A percentile compares a stretch with the other conserved stretches of the same genome.
Conservation (phyloP, 2,797 vertebrate species). For the Trichosurus vulpecula region DNA sequence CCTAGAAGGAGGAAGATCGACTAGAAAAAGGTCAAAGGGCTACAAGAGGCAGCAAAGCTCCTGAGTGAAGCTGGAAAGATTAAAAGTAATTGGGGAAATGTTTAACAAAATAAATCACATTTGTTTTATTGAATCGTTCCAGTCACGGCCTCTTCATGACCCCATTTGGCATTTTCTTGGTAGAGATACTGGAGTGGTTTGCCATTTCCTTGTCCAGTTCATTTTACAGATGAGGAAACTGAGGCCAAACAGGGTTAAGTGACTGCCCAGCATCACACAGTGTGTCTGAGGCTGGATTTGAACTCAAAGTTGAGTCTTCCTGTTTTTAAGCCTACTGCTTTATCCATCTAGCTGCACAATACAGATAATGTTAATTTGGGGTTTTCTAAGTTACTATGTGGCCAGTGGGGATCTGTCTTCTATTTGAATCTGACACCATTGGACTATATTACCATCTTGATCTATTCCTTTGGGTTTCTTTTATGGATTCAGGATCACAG, state of each 20-base stretch:
- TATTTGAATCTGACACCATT: too few relatives aligned
- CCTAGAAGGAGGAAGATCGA: neutral
- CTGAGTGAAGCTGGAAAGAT: neutral
- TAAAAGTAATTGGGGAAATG: neutral
- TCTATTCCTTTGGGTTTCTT: too few relatives aligned
- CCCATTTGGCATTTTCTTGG: neutral
- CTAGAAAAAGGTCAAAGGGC: neutral
- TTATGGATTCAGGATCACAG: too few relatives aligned
- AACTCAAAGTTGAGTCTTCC: neutral
- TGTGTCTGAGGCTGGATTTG: neutral
- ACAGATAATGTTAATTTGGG: too few relatives aligned
- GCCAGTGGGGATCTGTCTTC: too few relatives aligned
- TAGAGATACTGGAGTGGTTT: neutral
- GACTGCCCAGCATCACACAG: neutral
- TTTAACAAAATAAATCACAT: neutral
- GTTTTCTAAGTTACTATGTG: too few relatives aligned
- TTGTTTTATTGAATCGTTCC: neutral
- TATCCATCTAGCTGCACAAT: neutral
- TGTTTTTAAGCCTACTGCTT: neutral
- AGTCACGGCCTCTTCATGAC: neutral
- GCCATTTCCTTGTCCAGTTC: neutral
- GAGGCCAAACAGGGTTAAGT: neutral
- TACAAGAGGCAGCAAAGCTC: neutral
- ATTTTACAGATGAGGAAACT: neutral
- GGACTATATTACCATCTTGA: too few relatives aligned